A percentile compares a stretch with the other conserved stretches of the same genome.
phyloP scores from a whole-genome alignment of 2,113 vertebrate genomes.

The Ochotona princeps region DNA sequence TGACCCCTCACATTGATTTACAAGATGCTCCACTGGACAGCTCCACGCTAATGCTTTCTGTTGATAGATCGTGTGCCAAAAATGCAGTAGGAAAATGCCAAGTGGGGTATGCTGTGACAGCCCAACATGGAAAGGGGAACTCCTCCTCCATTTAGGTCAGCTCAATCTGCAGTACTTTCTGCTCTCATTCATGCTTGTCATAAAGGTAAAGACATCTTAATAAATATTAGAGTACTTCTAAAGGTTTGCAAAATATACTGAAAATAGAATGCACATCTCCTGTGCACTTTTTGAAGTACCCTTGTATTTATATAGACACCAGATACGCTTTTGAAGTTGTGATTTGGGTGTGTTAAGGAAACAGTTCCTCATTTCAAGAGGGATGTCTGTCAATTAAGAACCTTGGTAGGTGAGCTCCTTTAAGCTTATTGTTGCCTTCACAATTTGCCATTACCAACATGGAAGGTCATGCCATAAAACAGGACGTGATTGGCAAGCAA shows the following conservation, averaged over 20 bases:
- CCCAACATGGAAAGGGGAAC: background rate
- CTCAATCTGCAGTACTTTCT: background rate
- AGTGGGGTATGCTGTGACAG: background rate
- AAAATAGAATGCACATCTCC: no score
- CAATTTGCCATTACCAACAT: background rate
- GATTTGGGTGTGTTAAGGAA: background rate
- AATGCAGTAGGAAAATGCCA: background rate
- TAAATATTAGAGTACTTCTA: background rate
- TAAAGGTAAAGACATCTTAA: background rate
- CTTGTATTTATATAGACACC: background rate
- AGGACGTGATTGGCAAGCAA: background rate
- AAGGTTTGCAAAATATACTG: no score
- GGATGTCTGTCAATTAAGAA: background rate
- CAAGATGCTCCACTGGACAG: background rate
- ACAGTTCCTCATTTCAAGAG: background rate
- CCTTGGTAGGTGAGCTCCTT: background rate
- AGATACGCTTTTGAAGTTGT: background rate
- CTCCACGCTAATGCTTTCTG: background rate
- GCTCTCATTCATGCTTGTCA: background rate
- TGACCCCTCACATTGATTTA: background rate
- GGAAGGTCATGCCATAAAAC: background rate
- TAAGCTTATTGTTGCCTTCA: background rate
- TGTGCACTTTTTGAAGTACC: no score
- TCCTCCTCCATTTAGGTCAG: background rate
- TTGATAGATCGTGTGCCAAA: background rate